Evolutionary conservation across 2,888 invertebrate genomes (phyloP).

Genomic region (Hemicrepidius hirtus): DNA sequence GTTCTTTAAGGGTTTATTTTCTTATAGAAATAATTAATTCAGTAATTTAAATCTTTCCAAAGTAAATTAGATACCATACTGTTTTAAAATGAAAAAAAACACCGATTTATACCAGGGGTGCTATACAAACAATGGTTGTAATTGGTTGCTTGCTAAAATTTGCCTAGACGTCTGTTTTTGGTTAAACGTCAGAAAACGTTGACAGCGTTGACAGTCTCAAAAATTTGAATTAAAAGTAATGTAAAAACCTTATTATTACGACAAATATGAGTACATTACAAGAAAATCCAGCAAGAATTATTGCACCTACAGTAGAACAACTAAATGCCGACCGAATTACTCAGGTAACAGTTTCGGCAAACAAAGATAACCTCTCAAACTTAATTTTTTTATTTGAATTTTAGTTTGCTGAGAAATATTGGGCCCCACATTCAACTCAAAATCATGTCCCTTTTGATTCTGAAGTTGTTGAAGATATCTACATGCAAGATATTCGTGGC

Average conservation of each 20-base stretch:
- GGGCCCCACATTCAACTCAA: constrained; percentile 89
- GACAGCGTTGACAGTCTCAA: too few relatives aligned
- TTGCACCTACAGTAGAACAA: constrained; percentile 90
- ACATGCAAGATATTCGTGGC: constrained; percentile 88
- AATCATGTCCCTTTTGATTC: constrained; percentile 84
- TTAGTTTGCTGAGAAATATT: constrained; percentile 93
- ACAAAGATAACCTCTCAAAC: constrained; percentile 49
- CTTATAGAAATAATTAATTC: too few relatives aligned
- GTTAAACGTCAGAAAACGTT: too few relatives aligned
- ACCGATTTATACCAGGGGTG: too few relatives aligned
- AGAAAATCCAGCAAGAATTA: constrained; percentile 70
- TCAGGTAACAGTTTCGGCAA: constrained; percentile 75
- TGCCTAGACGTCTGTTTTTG: too few relatives aligned
- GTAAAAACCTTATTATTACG: neutral
- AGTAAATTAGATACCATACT: too few relatives aligned
- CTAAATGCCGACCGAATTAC: constrained; percentile 93
- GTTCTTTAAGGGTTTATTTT: too few relatives aligned
- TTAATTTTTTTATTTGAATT: constrained; percentile 55
- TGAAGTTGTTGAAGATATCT: constrained; percentile 91
- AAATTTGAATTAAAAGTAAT: too few relatives aligned
- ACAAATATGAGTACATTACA: constrained; percentile 45
- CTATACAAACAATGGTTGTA: too few relatives aligned
- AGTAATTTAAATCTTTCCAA: too few relatives aligned
- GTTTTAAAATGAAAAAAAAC: too few relatives aligned
- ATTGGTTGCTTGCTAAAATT: too few relatives aligned